These are phyloP conservation scores for Hypothenemus hampei DNA, from an alignment of 1,140 invertebrate species.

Conservation along the genomic window DNA sequence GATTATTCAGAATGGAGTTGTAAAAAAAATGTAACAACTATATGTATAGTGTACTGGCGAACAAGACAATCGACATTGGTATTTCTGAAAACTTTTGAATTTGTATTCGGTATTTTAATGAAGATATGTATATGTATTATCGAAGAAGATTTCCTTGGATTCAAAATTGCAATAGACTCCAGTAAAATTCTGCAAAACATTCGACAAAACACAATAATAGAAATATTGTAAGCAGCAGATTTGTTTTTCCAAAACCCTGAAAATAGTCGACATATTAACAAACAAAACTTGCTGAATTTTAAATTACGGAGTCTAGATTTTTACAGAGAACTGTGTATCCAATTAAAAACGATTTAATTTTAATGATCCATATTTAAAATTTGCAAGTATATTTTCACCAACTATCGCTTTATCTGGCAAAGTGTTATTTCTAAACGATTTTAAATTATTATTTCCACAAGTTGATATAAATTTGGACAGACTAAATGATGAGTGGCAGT, in stretches of 20 bases:
- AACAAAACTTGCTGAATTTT: conserved; percentile 4
- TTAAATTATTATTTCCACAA: neutral
- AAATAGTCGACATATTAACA: neutral
- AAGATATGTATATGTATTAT: neutral
- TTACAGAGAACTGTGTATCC: conserved; percentile 6
- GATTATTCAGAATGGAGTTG: neutral
- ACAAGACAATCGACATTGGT: neutral
- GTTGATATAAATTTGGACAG: neutral
- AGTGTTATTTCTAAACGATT: neutral
- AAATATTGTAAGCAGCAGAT: neutral
- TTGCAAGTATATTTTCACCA: conserved; percentile 1
- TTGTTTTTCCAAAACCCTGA: neutral
- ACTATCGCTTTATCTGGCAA: neutral
- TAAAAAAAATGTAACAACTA: neutral
- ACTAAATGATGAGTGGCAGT: conserved; percentile 9
- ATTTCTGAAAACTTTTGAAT: neutral
- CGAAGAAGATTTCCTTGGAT: neutral
- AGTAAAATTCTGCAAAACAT: neutral
- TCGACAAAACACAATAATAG: no score
- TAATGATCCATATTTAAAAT: neutral
- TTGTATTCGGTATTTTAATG: neutral
- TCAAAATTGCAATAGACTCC: neutral
- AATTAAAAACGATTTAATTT: conserved; percentile 16
- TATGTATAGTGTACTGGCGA: neutral
- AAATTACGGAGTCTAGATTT: neutral